A percentile compares a stretch with the other conserved stretches of the same genome.
phyloP scores from a whole-genome alignment of 2,797 vertebrate species.

The Otolemur crassicaudatus region DNA sequence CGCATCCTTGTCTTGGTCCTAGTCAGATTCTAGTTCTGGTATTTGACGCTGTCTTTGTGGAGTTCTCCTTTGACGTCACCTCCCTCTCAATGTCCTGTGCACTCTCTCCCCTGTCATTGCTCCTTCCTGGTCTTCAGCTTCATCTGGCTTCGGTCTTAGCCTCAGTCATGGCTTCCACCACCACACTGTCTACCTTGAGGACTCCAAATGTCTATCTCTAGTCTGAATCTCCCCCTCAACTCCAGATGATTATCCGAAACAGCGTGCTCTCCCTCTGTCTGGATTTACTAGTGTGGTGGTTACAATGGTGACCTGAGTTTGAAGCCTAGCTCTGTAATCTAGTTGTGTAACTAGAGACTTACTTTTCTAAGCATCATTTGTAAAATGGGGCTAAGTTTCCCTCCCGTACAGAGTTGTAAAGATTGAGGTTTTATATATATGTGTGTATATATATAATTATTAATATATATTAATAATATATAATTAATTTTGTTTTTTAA shows the following conservation, averaged over 20 bases:
- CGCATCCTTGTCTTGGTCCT: accelerated
- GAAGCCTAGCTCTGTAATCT: background rate
- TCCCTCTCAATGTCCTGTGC: background rate
- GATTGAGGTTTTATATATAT: background rate
- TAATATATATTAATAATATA: too few relatives aligned
- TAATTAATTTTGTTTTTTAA: too few relatives aligned
- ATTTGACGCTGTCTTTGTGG: background rate
- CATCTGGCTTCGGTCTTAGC: background rate
- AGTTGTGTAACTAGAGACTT: background rate
- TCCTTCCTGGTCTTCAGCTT: background rate
- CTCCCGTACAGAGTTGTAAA: background rate
- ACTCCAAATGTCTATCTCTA: background rate
- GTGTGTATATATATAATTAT: too few relatives aligned
- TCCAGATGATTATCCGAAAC: background rate
- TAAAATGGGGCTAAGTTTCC: background rate
- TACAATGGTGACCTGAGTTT: background rate
- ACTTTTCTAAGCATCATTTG: background rate
- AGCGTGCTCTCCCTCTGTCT: background rate
- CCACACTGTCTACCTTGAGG: background rate
- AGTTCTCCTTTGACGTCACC: background rate
- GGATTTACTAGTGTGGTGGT: background rate
- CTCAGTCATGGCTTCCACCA: background rate
- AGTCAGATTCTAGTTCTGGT: background rate
- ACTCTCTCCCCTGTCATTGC: background rate
- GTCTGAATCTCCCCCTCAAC: background rate